These are phyloP conservation scores for Poeciliopsis paucimaculata DNA, from an alignment of 2,797 vertebrate species.

Conservation along the genomic window DNA sequence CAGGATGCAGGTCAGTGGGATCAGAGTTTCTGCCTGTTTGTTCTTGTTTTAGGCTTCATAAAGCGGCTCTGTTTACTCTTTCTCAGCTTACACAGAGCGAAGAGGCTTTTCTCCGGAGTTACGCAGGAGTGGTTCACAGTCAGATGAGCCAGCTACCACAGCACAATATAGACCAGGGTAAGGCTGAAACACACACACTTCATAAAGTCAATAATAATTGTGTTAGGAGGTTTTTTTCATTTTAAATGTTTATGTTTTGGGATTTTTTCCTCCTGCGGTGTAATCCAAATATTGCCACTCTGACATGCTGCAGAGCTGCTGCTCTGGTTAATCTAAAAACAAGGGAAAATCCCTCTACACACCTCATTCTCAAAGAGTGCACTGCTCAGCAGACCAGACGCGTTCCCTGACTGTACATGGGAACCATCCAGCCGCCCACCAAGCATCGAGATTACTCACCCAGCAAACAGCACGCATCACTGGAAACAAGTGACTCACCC, in stretches of 20 bases:
- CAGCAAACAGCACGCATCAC: slow-evolving; percentile 35
- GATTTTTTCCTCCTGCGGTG: neutral
- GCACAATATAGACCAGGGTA: slow-evolving; percentile 98
- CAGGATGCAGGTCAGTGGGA: neutral
- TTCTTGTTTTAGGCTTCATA: slow-evolving; percentile 1
- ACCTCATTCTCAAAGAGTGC: slow-evolving; percentile 3
- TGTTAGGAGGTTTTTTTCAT: neutral
- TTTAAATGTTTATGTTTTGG: neutral
- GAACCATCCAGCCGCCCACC: slow-evolving; percentile 40
- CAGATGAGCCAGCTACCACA: slow-evolving; percentile 98
- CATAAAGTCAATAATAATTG: too few species aligned
- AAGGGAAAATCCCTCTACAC: slow-evolving; percentile 43
- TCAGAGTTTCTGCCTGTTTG: neutral
- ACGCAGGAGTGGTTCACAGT: slow-evolving; percentile 95
- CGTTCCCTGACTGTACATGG: slow-evolving; percentile 30
- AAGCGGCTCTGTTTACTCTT: slow-evolving; percentile 12
- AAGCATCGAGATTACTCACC: slow-evolving; percentile 52
- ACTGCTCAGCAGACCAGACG: slow-evolving; percentile 14
- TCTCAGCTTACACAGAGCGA: slow-evolving; percentile 92
- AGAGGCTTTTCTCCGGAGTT: slow-evolving; percentile 96
- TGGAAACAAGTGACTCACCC: slow-evolving; percentile 60
- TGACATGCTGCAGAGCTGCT: slow-evolving; percentile 9
- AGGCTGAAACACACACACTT: slow-evolving; percentile 38
- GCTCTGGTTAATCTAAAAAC: slow-evolving; percentile 19
- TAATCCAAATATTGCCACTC: slow-evolving; percentile 6